These are phyloP conservation scores for Crotophaga sulcirostris DNA, from an alignment of 2,113 vertebrate genomes.

Conservation along the genomic window DNA sequence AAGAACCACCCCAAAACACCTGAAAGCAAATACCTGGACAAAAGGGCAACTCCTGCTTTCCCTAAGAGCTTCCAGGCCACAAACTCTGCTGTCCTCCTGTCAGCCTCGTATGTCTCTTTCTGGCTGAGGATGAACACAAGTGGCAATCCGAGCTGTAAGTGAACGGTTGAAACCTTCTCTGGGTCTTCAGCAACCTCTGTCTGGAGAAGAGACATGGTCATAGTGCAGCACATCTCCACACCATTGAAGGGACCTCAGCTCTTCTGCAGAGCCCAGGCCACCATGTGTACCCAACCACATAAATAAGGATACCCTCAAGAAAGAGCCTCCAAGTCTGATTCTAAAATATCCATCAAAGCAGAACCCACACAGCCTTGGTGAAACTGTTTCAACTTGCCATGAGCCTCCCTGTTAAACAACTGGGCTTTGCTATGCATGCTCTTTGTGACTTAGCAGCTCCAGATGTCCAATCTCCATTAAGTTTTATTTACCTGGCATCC, in stretches of 20 bases:
- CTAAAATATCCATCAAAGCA: background rate
- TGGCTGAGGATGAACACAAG: constrained; percentile 89
- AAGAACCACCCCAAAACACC: background rate
- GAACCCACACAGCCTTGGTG: background rate
- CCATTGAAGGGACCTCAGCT: background rate
- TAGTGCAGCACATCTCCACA: background rate
- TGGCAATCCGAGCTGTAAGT: constrained; percentile 84
- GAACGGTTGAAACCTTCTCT: constrained; percentile 80
- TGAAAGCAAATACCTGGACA: constrained; percentile 81
- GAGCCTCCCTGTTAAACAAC: background rate
- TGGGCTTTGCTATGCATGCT: background rate
- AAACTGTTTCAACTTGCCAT: background rate
- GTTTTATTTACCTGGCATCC: background rate
- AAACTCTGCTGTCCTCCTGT: constrained; percentile 81
- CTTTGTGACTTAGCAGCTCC: background rate
- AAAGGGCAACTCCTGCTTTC: constrained; percentile 85
- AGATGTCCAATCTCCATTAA: background rate
- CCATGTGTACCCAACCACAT: background rate
- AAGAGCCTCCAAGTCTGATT: background rate
- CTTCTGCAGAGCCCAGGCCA: background rate
- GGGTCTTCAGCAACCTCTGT: constrained; percentile 84
- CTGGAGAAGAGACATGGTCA: constrained; percentile 65
- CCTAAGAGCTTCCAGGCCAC: constrained; percentile 89
- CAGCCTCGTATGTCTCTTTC: constrained; percentile 80
- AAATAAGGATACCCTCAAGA: background rate